These are phyloP conservation scores for Alloplasta piceator DNA, from an alignment of 2,888 invertebrate species.

Conservation along the genomic window DNA sequence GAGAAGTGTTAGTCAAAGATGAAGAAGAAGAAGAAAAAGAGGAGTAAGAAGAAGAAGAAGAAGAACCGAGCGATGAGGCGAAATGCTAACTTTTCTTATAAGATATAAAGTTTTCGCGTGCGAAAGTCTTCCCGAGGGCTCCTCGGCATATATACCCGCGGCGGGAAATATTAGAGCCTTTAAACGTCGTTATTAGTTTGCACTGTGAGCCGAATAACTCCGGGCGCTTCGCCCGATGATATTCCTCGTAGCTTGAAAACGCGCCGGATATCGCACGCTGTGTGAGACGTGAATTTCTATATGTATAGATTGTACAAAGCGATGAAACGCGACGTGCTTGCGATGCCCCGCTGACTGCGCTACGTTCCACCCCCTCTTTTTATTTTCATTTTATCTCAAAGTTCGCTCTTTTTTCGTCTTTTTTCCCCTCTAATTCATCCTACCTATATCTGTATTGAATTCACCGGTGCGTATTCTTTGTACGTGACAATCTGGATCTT, in stretches of 20 bases:
- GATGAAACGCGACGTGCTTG: slow-evolving; percentile 50
- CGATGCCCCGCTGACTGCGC: slow-evolving; percentile 18
- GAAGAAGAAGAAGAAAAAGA: slow-evolving; percentile 25
- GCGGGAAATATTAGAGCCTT: slow-evolving; percentile 79
- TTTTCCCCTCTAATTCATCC: slow-evolving; percentile 20
- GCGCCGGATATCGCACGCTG: slow-evolving; percentile 25
- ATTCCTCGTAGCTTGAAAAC: slow-evolving; percentile 56
- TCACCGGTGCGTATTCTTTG: slow-evolving; percentile 30
- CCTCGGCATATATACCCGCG: slow-evolving; percentile 66
- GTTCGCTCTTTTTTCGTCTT: slow-evolving; percentile 1
- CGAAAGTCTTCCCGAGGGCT: slow-evolving; percentile 72
- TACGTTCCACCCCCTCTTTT: slow-evolving; percentile 31
- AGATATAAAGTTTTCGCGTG: slow-evolving; percentile 80
- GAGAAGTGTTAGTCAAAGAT: neutral
- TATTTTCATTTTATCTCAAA: slow-evolving; percentile 38
- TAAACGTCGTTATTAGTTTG: slow-evolving; percentile 81
- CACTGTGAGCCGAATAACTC: slow-evolving; percentile 77
- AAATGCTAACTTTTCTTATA: slow-evolving; percentile 81
- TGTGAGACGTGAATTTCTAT: slow-evolving; percentile 6
- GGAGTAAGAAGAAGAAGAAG: slow-evolving; percentile 62
- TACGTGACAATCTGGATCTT: slow-evolving; percentile 40
- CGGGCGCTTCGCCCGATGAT: slow-evolving; percentile 64
- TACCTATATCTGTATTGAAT: slow-evolving; percentile 25
- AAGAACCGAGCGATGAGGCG: slow-evolving; percentile 72
- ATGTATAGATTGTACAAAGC: slow-evolving; percentile 17